Evolutionary conservation across 2,888 invertebrate species (phyloP), one percentile per base, ranked within the genome.

Genomic region (Linyphia triangularis): DNA sequence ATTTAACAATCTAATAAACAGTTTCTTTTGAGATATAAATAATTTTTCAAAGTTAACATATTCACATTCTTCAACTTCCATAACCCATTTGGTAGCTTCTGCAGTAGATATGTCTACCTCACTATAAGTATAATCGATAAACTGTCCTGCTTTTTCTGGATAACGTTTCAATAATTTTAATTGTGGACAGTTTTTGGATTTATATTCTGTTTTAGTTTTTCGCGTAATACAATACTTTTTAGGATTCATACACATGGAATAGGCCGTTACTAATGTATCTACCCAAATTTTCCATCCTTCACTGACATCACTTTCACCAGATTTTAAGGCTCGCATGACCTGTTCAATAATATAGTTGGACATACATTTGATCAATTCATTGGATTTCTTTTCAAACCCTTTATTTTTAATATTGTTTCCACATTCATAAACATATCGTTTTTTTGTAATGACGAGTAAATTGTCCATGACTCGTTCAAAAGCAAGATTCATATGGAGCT

Each of bases 181-280:
- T 22, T 37, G 43, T 9, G 59, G 61, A 59, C 81, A 82, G 3
- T 9, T 82, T 13, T 28, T 70, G 0, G 81, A 82, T 69, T 69
- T 82, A 22, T 82, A 82, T 19, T 82, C 81, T 22, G n/a, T 0
- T 61, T 82, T 82, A 6, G 70, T 82, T 70, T 82, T 82, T 6
- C 67, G 67, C 28, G 51, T 67, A n/a, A 79, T 57, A 16, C 67
- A 51, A 67, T 57, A 69, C 6, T 57, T 67, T 30, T 67, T 67
- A 2, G 78, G 78, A 65, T 78, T 63, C 40, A n/a, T 40, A 26
- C 78, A 78, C 22, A 28, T 78, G 1, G 43, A 10, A 43, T 78
- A 78, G 2, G 63, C 65, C 9, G 40, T 3, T 5, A 65, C 40
- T 26, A 78, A 63, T 1, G 65, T 78, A 22, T 78, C 28, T 1